phyloP scores from a whole-genome alignment of 1,140 invertebrate species.

The Notospermus geniculatus region DNA sequence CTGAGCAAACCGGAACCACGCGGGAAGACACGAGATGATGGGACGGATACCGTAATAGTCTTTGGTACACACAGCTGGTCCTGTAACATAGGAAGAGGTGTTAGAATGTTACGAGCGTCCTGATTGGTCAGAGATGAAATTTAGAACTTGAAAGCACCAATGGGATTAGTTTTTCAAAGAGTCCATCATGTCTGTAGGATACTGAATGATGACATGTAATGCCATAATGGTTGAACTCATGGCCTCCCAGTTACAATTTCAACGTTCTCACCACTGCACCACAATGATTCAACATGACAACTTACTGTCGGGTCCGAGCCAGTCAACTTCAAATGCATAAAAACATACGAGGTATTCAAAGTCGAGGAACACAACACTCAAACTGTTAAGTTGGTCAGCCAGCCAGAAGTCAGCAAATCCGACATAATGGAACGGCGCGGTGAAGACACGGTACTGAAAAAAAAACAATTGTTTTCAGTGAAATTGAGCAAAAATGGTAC shows the following conservation, averaged over 20 bases:
- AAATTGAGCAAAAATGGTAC: not conserved
- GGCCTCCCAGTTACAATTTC: too few species aligned
- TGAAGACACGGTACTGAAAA: constrained; percentile 73
- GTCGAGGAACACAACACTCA: constrained; percentile 85
- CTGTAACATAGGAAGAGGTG: constrained; percentile 25
- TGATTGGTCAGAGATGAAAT: too few species aligned
- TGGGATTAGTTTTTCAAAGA: too few species aligned
- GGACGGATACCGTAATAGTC: constrained; percentile 62
- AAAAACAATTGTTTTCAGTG: constrained; percentile 38
- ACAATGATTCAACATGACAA: not conserved
- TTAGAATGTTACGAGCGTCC: not conserved
- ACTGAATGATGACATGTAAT: too few species aligned
- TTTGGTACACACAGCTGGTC: constrained; percentile 33
- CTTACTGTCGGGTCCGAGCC: constrained; percentile 36
- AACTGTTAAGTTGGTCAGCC: constrained; percentile 95
- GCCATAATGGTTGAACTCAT: too few species aligned
- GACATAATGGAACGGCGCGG: constrained; percentile 92
- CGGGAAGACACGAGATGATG: constrained; percentile 81
- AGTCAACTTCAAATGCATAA: constrained; percentile 55
- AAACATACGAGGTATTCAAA: constrained; percentile 85
- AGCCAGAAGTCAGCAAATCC: constrained; percentile 99
- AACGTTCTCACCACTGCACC: too few species aligned
- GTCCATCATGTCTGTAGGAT: too few species aligned
- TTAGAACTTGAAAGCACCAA: too few species aligned
- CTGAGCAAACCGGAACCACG: constrained; percentile 97